Evolutionary conservation across 2,113 vertebrate genomes (phyloP), one percentile per base, ranked within the genome.

Genomic region (Actinemys pallida): DNA sequence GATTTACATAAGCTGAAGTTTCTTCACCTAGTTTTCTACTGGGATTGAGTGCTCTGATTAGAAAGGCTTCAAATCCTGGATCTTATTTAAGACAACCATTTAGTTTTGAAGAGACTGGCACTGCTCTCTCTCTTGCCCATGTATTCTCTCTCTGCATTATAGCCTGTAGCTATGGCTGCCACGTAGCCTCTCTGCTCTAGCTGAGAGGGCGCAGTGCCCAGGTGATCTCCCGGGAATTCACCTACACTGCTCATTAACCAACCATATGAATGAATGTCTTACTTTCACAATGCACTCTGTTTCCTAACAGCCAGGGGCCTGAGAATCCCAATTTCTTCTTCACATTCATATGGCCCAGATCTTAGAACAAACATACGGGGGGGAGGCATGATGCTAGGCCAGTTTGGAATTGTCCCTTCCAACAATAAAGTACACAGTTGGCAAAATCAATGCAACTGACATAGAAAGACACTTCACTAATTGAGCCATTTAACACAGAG

Each of bases 401-500:
- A 88, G 84, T 96, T 94, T 97, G 96, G 80, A 93, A 81, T 91
- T 93, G 94, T 86, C 93, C 90, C 69, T 96, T 91, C 88, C 85
- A 93, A 87, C 88, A 94, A 79, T 90, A 88, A 95, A 93, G 79
- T 1, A 0, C 52, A 53, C 5, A 81, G n/a, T 89, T 98, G 97
- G 95, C 93, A 98, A 97, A 96, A 93, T 80, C 72, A 90, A 75
- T 83, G 79, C 86, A 81, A 81, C 56, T 42, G 88, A 86, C 86
- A 69, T 42, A 83, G 83, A 78, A 82, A 88, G 31, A 83, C 84
- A 84, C 72, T 62, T 97, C 87, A n/a, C 93, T 98, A 97, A 98
- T 90, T 98, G 97, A 98, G 95, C 88, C 88, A 45, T 98, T 97
- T 97, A 97, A 97, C 94, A 75, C 1, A 93, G 95, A 96, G 83